phyloP scores from a whole-genome alignment of 2,113 vertebrate genomes.

The Peucedramus taeniatus region DNA sequence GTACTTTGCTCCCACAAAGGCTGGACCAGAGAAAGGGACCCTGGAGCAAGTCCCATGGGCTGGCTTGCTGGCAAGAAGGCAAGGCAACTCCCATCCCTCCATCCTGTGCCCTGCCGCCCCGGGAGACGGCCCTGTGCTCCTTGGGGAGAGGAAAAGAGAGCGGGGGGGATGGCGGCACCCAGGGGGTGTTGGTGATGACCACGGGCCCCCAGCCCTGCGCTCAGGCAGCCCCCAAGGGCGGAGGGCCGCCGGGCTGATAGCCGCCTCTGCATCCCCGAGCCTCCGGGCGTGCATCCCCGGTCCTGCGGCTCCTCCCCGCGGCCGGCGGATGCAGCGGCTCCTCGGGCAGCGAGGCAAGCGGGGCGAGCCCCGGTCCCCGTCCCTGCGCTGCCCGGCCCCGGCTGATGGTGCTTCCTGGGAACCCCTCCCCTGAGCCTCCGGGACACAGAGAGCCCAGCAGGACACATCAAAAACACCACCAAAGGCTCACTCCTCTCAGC shows the following conservation, averaged over 20 bases:
- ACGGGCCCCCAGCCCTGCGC: neutral
- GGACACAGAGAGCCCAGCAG: neutral
- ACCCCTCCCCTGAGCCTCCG: too few species aligned
- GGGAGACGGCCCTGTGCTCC: neutral
- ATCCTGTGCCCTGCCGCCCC: neutral
- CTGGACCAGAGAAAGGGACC: neutral
- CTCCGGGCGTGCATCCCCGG: neutral
- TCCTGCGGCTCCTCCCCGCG: constrained; percentile 58
- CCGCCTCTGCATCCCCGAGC: neutral
- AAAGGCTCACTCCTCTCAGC: rapidly evolving
- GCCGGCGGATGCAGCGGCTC: neutral
- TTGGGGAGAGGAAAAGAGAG: neutral
- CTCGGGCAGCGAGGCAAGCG: neutral
- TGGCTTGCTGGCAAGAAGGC: neutral
- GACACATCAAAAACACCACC: neutral
- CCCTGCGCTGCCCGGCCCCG: neutral
- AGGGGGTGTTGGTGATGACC: neutral
- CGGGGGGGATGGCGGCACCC: neutral
- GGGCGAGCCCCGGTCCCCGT: too few species aligned
- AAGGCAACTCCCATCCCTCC: rapidly evolving
- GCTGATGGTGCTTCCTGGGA: neutral
- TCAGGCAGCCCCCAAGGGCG: neutral
- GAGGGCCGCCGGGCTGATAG: neutral
- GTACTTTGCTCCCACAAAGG: neutral
- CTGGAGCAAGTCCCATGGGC: neutral